Evolutionary conservation across 1,140 invertebrate genomes (phyloP).

Genomic region (Leptinotarsa texana): DNA sequence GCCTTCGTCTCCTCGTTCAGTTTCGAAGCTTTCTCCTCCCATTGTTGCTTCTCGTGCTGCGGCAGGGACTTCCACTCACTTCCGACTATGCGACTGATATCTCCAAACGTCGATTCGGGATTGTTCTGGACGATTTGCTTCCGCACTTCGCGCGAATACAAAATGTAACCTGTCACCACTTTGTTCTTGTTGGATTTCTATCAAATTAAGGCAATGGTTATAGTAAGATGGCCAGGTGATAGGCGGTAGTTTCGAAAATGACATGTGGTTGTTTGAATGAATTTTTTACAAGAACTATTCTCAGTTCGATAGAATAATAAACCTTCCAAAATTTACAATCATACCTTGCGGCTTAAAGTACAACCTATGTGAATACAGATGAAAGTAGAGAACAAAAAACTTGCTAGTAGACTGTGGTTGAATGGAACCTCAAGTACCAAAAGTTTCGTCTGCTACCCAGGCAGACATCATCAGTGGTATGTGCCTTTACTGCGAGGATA

Average conservation of each 20-base stretch:
- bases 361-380: too few species aligned
- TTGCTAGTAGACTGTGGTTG: too few species aligned
- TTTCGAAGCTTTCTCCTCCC: slow-evolving; percentile 87
- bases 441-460: too few species aligned
- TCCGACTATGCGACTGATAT: slow-evolving; percentile 96
- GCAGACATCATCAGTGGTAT: too few species aligned
- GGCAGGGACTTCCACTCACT: slow-evolving; percentile 94
- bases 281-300: too few species aligned
- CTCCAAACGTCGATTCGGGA: slow-evolving; percentile 94
- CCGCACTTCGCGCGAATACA: slow-evolving; percentile 96
- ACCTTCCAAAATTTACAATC: too few species aligned
- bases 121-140: slow-evolving; percentile 84
- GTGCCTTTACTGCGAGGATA: too few species aligned
- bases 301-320: too few species aligned
- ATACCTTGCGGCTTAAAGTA: too few species aligned
- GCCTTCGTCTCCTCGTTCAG: slow-evolving; percentile 83
- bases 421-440: too few species aligned
- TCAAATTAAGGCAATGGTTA: slow-evolving; percentile 16
- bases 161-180: slow-evolving; percentile 95
- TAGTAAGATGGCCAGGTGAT: not conserved
- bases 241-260: slow-evolving; percentile 4
- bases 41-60: slow-evolving; percentile 84
- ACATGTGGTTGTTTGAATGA: too few species aligned
- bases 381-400: too few species aligned
- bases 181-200: slow-evolving; percentile 81